Evolutionary conservation across 2,113 vertebrate species (phyloP).

Genomic region (Orcinus orca): DNA sequence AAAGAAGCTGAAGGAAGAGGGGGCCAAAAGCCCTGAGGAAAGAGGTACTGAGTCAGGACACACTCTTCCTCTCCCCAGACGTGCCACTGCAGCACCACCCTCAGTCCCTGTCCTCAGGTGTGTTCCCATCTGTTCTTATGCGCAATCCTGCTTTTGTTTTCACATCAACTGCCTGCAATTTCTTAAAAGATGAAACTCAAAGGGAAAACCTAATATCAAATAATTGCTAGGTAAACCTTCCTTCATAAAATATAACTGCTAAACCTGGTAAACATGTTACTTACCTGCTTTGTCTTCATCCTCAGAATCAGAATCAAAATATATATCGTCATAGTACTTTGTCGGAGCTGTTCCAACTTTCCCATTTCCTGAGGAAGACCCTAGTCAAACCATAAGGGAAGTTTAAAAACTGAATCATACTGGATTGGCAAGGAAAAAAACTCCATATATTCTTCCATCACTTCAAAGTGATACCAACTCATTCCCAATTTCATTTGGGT

Average conservation of each 20-base stretch:
- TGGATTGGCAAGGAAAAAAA: not conserved
- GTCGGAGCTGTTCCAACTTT: constrained; percentile 55
- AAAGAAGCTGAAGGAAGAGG: not conserved
- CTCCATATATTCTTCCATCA: not conserved
- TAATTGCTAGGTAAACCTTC: not conserved
- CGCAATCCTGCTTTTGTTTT: not conserved
- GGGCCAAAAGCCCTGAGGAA: not conserved
- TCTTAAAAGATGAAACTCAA: not conserved
- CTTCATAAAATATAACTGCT: constrained; percentile 20
- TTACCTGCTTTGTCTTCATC: constrained; percentile 88
- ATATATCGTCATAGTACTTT: constrained; percentile 91
- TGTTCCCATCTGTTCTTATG: not conserved
- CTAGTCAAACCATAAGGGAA: constrained; percentile 70
- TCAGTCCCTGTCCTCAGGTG: not conserved
- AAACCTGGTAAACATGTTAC: not conserved
- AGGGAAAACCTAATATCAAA: not conserved
- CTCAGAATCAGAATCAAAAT: constrained; percentile 96
- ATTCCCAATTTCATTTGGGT: not conserved
- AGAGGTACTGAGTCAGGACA: not conserved
- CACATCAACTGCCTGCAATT: not conserved
- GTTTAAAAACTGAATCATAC: not conserved
- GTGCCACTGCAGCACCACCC: accelerated
- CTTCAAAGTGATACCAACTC: not conserved
- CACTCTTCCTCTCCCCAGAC: not conserved
- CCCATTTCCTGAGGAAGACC: constrained; percentile 74